Base-by-base conservation (phyloP, 2,113 vertebrate species). In the Coregonus clupeaformis region DNA sequence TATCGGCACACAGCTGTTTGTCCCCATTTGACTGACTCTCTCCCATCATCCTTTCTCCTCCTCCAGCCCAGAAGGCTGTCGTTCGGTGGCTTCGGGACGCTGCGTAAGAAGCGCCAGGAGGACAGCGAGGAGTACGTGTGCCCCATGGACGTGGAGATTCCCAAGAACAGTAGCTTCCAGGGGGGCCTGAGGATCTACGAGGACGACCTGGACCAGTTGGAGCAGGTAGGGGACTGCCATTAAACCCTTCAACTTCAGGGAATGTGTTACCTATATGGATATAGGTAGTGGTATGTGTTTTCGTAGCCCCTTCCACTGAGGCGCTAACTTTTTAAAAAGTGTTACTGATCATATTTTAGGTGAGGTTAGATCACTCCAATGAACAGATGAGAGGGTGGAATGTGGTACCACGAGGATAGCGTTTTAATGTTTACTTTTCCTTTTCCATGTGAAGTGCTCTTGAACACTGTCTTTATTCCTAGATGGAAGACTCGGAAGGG, bases 401-500 rank as follows among this genome's bases (percentile, higher is more conserved):
- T 13, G 47, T 36, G 36, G 36, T 36, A 36, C 36, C 36, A 36
- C 32, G 9, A 9, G 36, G n/a, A n/a, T n/a, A n/a, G n/a, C n/a
- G n/a, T n/a, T n/a, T n/a, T n/a, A n/a, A n/a, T 36, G 36, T 36
- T 36, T 36, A 36, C 36, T 42, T 42, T 42, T 42, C 36, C 11
- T 42, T 12, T 42, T 42, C 36, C 36, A 11, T 42, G 9, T 52
- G 49, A 52, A 52, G 16, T 52, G 16, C 49, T 18, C 49, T 52
- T 60, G 57, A 60, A 22, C 57, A 60, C 7, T 47, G 36, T 76
- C 12, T 72, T 25, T 80, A 29, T 24, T 70, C 76, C 67, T 74
- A 99, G 98, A 98, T 99, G 95, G 97, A 99, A 45, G 97, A 98
- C 85, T 99, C 97, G 0, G 98, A 99, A 83, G 96, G 96, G 55